These are phyloP conservation scores for Puntigrus tetrazona DNA, from an alignment of 2,113 vertebrate species.

Conservation along the genomic window DNA sequence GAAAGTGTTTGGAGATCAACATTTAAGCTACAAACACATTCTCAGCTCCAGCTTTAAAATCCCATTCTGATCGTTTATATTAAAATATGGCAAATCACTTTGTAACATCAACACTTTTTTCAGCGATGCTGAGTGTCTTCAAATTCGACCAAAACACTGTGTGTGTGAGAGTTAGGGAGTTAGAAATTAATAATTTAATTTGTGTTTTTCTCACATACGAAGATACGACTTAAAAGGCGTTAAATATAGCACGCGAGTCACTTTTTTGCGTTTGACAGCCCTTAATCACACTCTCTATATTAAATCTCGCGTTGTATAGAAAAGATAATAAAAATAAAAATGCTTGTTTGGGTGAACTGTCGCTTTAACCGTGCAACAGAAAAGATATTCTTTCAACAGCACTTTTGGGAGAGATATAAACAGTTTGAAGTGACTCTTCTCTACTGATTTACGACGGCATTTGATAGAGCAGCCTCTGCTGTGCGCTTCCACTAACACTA, in stretches of 20 bases:
- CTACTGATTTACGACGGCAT: background rate
- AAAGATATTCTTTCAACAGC: conserved; percentile 33
- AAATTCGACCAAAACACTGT: background rate
- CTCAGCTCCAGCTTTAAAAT: background rate
- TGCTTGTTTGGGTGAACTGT: background rate
- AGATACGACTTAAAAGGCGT: background rate
- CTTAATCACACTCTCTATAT: background rate
- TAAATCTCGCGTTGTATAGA: background rate
- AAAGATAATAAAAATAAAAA: background rate
- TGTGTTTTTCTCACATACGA: background rate
- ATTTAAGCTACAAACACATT: background rate
- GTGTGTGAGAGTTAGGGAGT: background rate
- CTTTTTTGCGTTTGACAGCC: background rate
- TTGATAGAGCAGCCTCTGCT: background rate
- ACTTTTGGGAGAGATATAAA: conserved; percentile 35
- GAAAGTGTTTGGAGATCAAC: background rate
- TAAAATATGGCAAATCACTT: background rate
- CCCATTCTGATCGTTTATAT: too few species aligned
- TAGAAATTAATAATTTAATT: background rate
- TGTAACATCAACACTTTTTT: background rate
- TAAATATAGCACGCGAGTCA: background rate
- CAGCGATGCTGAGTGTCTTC: background rate
- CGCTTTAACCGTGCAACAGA: background rate
- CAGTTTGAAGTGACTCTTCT: background rate
- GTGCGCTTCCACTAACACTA: conserved; percentile 64